These are phyloP conservation scores for Nanorana parkeri DNA, from an alignment of 2,113 vertebrate genomes.

Conservation along the genomic window DNA sequence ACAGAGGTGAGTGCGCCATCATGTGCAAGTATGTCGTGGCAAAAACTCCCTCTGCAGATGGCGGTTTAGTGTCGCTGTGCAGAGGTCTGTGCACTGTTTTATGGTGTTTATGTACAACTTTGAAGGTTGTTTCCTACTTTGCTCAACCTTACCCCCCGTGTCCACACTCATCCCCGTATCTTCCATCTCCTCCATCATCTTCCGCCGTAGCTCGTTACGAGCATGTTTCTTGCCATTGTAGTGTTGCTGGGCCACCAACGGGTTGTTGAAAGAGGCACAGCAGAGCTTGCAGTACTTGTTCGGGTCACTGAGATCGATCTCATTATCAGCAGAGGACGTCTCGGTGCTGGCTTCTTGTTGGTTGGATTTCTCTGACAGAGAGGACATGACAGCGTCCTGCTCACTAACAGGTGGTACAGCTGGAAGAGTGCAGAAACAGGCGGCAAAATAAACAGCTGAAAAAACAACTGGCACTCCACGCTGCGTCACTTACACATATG, in stretches of 20 bases:
- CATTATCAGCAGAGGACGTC: background rate
- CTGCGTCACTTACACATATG: background rate
- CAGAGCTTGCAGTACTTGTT: conserved; percentile 80
- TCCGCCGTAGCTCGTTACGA: conserved; percentile 75
- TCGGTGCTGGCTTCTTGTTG: conserved; percentile 56
- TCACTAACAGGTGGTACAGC: conserved; percentile 9
- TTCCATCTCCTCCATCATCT: conserved; percentile 71
- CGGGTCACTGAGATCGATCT: conserved; percentile 72
- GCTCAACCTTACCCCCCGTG: conserved; percentile 57
- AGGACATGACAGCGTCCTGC: background rate
- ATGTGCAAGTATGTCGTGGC: no score
- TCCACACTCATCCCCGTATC: conserved; percentile 67
- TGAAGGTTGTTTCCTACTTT: no score
- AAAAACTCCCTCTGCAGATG: no score
- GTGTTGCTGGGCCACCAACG: conserved; percentile 77
- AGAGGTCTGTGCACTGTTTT: no score
- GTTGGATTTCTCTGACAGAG: conserved; percentile 52
- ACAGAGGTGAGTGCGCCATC: no score
- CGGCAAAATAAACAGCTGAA: background rate
- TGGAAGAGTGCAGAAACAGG: background rate
- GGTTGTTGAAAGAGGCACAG: conserved; percentile 77
- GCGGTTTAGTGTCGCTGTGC: no score
- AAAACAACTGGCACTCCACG: background rate
- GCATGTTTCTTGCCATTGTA: conserved; percentile 84
- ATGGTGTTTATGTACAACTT: no score